phyloP scores from a whole-genome alignment of 2,888 invertebrate species.

The Thymelicus sylvestris region DNA sequence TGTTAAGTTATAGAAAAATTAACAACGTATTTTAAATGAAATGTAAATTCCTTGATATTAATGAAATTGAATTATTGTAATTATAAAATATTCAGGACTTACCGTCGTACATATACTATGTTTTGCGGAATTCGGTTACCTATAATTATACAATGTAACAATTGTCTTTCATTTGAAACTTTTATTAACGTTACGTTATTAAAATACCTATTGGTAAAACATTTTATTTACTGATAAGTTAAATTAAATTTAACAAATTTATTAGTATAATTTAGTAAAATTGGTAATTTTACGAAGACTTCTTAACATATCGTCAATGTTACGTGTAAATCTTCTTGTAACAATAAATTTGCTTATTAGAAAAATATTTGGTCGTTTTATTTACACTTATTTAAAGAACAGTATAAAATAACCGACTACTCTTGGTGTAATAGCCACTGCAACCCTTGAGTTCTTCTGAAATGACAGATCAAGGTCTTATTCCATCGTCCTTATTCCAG shows the following conservation, averaged over 20 bases:
- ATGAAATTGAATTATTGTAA: constrained; percentile 8
- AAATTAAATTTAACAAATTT: background rate
- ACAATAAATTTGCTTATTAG: constrained; percentile 80
- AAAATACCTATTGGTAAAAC: background rate
- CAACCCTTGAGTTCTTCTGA: no score
- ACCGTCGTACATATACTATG: background rate
- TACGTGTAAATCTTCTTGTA: constrained; percentile 74
- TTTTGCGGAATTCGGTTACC: constrained; percentile 22
- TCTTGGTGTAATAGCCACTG: no score
- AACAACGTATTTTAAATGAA: constrained; percentile 5
- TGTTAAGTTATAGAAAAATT: constrained; percentile 4
- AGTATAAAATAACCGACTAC: no score
- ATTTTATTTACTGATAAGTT: background rate
- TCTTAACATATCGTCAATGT: constrained; percentile 80
- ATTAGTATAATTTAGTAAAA: constrained; percentile 18
- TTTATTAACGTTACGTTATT: background rate
- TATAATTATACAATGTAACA: constrained; percentile 4
- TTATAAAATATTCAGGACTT: background rate
- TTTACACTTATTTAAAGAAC: background rate
- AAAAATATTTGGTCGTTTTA: constrained; percentile 50
- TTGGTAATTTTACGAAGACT: constrained; percentile 74
- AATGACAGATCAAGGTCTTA: no score
- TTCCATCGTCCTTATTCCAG: no score
- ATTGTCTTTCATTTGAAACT: background rate
- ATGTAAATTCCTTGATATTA: constrained; percentile 39